Evolutionary conservation across 2,888 invertebrate species (phyloP), one percentile per base, ranked within the genome.

Genomic region (Pilophorus perplexus): DNA sequence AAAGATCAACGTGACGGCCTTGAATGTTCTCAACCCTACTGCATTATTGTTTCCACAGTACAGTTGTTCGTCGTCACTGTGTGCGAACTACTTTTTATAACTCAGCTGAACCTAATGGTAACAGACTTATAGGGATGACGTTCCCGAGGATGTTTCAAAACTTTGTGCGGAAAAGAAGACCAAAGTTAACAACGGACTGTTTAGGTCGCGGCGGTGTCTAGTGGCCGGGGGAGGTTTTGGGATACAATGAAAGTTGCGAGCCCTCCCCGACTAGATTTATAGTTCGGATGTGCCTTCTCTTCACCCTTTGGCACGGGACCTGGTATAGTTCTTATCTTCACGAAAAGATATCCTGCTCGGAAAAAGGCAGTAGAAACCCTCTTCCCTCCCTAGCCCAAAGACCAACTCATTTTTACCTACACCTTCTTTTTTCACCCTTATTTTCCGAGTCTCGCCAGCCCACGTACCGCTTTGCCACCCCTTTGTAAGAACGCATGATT

Each of bases 281-380:
- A 55, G 55, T 55, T 55, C 55, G 55, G 55, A 55, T 55, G 55
- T 55, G 55, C 55, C 55, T 55, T 38, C 38, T 55, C 55, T 38
- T 55, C 55, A 38, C 38, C 38, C 37, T 55, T 55, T 55, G 55
- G 55, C 55, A 55, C 55, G 16, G 55, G 14, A 55, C 52, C 55
- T 37, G 14, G 38, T 55, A 42, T 33, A 52, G 52, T 55, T 55
- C 55, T 55, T 55, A 55, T 55, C 55, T 55, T 14, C 22, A 20
- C 3, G 20, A 38, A 12, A 55, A 55, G 37, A 55, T 55, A 55
- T 55, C 55, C 55, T 52, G 28, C 27, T 52, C 2, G 52, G 52
- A 52, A 28, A 52, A 52, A 52, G 28, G n/a, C 14, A n/a, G 28
- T 8, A 2, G 4, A 48, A n/a, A n/a, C 20, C 22, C 10, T n/a